Evolutionary conservation across 2,888 invertebrate genomes (phyloP).

Genomic region (Nycteola revayana): DNA sequence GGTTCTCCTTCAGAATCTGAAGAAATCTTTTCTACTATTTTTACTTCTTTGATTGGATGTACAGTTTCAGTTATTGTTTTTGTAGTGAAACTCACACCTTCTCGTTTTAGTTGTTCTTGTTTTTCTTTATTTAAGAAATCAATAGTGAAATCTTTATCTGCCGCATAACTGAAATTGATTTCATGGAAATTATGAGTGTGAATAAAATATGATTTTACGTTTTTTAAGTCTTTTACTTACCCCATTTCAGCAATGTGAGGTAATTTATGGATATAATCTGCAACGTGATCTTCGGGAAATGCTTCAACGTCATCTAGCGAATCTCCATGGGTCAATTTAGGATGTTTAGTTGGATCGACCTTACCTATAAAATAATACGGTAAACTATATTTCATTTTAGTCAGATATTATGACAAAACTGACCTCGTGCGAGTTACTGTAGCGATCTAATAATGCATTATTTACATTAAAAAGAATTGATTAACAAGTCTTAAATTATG

Average conservation of each 20-base stretch:
- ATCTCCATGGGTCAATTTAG: slow-evolving; percentile 70
- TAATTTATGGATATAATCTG: slow-evolving; percentile 69
- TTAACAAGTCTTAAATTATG: too few species aligned
- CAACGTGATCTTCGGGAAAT: slow-evolving; percentile 74
- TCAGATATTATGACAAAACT: too few species aligned
- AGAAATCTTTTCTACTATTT: slow-evolving; percentile 18
- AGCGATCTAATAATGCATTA: too few species aligned
- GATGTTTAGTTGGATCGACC: slow-evolving; percentile 51
- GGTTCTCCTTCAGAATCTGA: slow-evolving; percentile 20
- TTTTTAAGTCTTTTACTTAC: slow-evolving; percentile 38
- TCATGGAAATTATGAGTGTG: too few species aligned
- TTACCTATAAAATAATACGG: slow-evolving; percentile 36
- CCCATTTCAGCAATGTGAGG: slow-evolving; percentile 75
- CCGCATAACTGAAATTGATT: slow-evolving; percentile 47
- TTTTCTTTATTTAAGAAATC: slow-evolving; percentile 65
- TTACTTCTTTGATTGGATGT: slow-evolving; percentile 27
- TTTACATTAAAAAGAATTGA: too few species aligned
- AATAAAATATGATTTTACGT: too few species aligned
- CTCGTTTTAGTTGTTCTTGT: slow-evolving; percentile 62
- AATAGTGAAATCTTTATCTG: slow-evolving; percentile 53
- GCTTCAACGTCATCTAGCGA: slow-evolving; percentile 79
- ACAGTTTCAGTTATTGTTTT: slow-evolving; percentile 10
- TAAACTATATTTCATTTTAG: too few species aligned
- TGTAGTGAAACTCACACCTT: slow-evolving; percentile 30
- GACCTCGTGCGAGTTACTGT: too few species aligned